Base-by-base conservation (phyloP, 2,888 invertebrate genomes). In the Polydrusus cervinus region DNA sequence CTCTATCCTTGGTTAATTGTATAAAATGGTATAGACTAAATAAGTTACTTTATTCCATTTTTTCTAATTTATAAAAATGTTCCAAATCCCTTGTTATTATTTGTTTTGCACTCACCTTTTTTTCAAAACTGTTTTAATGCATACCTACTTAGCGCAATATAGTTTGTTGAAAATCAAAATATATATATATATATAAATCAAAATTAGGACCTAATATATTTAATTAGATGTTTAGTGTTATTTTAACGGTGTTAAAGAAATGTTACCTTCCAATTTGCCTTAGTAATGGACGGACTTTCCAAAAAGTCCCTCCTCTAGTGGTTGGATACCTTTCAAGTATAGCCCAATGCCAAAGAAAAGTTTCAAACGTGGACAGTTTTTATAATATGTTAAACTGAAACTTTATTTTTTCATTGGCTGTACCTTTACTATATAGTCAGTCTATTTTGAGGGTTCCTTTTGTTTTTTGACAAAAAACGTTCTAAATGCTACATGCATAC, bases 201-300 rank as follows among this genome's bases (percentile, higher is more conserved):
- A 71, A 71, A 71, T 64, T 71, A 71, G 62, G 51, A 62, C 49
- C 18, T 71, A 40, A 62, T 71, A 57, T 62, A 62, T 20, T 51
- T 57, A 53, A 71, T 61, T 53, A 69, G 34, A 61, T 71, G 66
- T 66, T 49, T 66, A 66, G 34, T 71, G 40, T 71, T 71, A 71
- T 71, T 45, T 70, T 45, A 70, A 45, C 18, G 16, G 20, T 71
- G 70, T 62, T 20, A n/a, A 25, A 43, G 62, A 71, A 71, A 71
- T 71, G 62, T 71, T 62, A 71, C 53, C 70, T 62, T 71, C 40
- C 38, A 53, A 53, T 34, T 13, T 40, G 25, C n/a, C 38, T 62
- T 45, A n/a, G 38, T 34, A 14, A 57, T 1, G 3, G 10, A 38
- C 7, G 16, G 61, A n/a, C 61, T 61, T 20, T 43, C 3, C 25